phyloP scores from a whole-genome alignment of 2,888 invertebrate species.

The Cephonodes hylas region DNA sequence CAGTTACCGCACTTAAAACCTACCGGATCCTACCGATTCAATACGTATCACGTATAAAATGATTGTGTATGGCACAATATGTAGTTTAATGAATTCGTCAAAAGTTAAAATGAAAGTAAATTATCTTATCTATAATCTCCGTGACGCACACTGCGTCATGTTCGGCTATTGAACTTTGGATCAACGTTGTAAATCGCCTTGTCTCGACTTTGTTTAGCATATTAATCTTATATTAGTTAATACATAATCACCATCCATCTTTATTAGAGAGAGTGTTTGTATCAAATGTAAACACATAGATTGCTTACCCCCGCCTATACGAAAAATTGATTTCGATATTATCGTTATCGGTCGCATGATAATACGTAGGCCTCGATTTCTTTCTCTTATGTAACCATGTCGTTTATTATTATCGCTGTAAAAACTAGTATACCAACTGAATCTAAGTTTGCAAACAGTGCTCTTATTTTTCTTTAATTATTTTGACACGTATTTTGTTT shows the following conservation, averaged over 20 bases:
- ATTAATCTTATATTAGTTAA: conserved; percentile 35
- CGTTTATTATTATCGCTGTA: not conserved
- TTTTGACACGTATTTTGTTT: not conserved
- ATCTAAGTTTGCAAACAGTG: not conserved
- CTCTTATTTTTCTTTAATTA: not conserved
- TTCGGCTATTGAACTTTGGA: conserved; percentile 44
- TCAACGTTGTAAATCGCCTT: conserved; percentile 35
- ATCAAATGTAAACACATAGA: not conserved
- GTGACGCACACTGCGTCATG: conserved; percentile 42
- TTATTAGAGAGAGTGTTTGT: conserved; percentile 13
- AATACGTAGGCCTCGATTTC: conserved; percentile 3
- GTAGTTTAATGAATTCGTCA: not conserved
- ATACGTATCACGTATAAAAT: not conserved
- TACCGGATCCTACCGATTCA: not conserved
- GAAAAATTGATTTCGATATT: not conserved
- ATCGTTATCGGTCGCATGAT: not conserved
- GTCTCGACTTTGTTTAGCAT: conserved; percentile 28
- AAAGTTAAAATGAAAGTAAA: conserved; percentile 12
- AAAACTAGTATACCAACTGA: not conserved
- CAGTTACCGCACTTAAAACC: not conserved
- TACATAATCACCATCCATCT: conserved; percentile 26
- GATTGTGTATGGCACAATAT: not conserved
- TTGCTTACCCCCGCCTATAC: not conserved
- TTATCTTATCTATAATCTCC: conserved; percentile 13
- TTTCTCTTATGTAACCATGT: not conserved